A percentile compares a stretch with the other conserved stretches of the same genome.
These are phyloP conservation scores for Promerops cafer DNA, from an alignment of 2,113 vertebrate species.

Conservation along the genomic window DNA sequence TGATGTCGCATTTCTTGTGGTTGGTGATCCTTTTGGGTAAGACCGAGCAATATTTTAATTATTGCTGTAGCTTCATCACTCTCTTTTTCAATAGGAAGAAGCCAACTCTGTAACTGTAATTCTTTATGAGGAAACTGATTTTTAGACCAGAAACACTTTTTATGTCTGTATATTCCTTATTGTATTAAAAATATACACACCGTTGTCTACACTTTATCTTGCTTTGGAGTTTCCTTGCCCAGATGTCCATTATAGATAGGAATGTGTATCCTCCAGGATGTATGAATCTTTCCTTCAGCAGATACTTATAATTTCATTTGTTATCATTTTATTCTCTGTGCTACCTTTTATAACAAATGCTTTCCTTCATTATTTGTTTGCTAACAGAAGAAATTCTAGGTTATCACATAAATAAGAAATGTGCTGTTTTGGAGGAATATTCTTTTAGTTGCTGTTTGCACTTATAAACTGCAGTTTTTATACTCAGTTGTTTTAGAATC, in stretches of 20 bases:
- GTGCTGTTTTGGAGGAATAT: not conserved
- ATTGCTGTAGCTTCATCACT: not conserved
- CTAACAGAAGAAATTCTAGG: not conserved
- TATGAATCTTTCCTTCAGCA: not conserved
- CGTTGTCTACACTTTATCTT: not conserved
- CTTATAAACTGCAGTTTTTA: not conserved
- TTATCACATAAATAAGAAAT: not conserved
- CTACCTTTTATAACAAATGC: not conserved
- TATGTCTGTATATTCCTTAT: not conserved
- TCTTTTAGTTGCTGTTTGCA: not conserved
- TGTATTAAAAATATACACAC: not conserved
- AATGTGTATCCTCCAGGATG: not conserved
- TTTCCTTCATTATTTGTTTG: not conserved
- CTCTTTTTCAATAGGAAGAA: not conserved
- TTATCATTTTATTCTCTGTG: not conserved
- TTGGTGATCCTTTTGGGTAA: conserved; percentile 98
- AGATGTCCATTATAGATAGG: not conserved
- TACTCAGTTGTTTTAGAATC: not conserved
- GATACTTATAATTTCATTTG: not conserved
- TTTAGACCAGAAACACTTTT: not conserved
- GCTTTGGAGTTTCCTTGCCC: not conserved
- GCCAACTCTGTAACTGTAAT: not conserved
- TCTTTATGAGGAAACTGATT: not conserved
- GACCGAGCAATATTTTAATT: conserved; percentile 6
- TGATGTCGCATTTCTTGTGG: conserved; percentile 93